Evolutionary conservation across 2,797 vertebrate species (phyloP), one percentile per base, ranked within the genome.

Genomic region (Fistularia tabacaria): DNA sequence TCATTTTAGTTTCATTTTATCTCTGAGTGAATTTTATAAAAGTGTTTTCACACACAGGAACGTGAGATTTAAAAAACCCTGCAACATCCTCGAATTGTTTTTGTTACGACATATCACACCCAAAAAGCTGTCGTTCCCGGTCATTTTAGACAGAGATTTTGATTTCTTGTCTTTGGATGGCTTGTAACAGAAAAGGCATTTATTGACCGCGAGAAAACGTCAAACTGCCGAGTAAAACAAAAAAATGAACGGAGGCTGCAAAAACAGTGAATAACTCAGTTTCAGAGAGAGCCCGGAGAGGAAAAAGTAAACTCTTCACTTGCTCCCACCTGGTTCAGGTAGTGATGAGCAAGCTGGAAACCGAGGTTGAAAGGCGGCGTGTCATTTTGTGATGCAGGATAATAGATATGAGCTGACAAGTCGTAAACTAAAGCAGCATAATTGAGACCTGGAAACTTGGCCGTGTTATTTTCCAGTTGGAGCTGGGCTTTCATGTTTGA

Each of bases 241-340:
- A 36, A 64, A 14, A 57, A 25, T 54, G 8, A 60, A 15, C 11
- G 36, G 3, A 14, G 3, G 11, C n/a, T 38, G 55, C 59, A 37
- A 49, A 72, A 73, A 46, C 11, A 47, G 38, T 41, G 10, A 57
- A 46, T 44, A 46, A 44, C 12, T 1, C 13, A 14, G 39, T 57
- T 62, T 11, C 2, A 55, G 62, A n/a, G n/a, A n/a, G n/a, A n/a
- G n/a, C n/a, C n/a, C n/a, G n/a, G n/a, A n/a, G n/a, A 64, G 46
- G 44, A 76, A 77, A 78, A 70, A 61, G 77, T 75, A 62, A 82
- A 56, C 64, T 15, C 47, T 61, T 59, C 44, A 59, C 46, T 73
- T 53, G 41, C 57, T 79, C 60, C 77, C 88, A 90, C 74, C 89
- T 92, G 87, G 80, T 81, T 77, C 66, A 46, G 57, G 57, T 70